A percentile compares a stretch with the other conserved stretches of the same genome.
Conservation (phyloP, 37 sponge, comb jelly and placozoan genomes). For the Cladorhizidae sp. region DNA sequence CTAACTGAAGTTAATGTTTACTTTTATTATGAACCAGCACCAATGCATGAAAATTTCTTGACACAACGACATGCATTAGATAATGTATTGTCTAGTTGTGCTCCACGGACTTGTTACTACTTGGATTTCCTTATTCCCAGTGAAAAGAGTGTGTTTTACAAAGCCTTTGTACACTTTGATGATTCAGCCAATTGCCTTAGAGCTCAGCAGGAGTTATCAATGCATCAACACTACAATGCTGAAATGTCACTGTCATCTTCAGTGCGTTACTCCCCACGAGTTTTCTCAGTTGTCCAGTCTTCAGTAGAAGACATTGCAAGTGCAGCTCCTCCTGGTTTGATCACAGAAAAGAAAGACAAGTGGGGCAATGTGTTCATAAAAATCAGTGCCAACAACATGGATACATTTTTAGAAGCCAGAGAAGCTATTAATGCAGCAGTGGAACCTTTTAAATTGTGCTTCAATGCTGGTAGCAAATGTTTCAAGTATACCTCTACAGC, state of each 20-base stretch:
- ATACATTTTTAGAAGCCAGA: constrained; percentile 6
- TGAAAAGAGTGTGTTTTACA: background rate
- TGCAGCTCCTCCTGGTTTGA: no score
- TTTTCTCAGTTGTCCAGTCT: background rate
- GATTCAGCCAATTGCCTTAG: background rate
- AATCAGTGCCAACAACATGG: background rate
- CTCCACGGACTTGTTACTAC: background rate
- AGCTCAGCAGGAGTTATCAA: background rate
- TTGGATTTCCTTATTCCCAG: background rate
- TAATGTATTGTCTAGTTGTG: background rate
- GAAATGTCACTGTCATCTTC: constrained; percentile 1
- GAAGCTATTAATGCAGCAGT: background rate
- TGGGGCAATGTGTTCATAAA: constrained; percentile 7
- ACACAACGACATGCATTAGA: background rate
- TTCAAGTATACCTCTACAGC: constrained; percentile 15
- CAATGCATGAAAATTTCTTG: background rate
- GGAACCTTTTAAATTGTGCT: background rate
- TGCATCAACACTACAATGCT: background rate
- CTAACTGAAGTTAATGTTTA: background rate
- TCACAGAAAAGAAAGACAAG: background rate
- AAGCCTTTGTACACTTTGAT: background rate
- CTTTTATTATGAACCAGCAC: background rate
- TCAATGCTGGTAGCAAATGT: constrained; percentile 5
- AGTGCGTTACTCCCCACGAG: background rate
- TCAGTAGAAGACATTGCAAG: background rate